Percentiles rank a stretch among this genome's conserved stretches.
Conservation (phyloP, 2,113 vertebrate species). For the Notechis scutatus region DNA sequence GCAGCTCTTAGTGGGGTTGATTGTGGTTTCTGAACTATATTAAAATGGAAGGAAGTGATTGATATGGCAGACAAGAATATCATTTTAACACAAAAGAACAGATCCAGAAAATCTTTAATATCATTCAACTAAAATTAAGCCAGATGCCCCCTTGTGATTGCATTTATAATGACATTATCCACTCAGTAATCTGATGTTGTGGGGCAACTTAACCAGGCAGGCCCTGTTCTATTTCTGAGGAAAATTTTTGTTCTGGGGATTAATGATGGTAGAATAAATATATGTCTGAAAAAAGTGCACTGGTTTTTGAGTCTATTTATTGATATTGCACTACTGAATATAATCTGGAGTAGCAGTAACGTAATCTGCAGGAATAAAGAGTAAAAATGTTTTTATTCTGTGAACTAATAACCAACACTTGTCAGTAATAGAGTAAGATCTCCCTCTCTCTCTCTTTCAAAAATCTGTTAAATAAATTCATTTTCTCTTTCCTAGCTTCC, state of each 20-base stretch:
- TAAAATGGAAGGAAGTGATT: not conserved
- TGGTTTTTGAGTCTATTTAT: not conserved
- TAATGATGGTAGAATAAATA: not conserved
- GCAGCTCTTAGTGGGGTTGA: not conserved
- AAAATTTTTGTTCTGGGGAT: not conserved
- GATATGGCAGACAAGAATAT: not conserved
- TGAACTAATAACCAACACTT: not conserved
- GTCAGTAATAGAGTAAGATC: not conserved
- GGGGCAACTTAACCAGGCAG: not conserved
- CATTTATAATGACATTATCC: not conserved
- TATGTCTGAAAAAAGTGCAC: not conserved
- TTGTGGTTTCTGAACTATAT: not conserved
- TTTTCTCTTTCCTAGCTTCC: slow-evolving; percentile 50
- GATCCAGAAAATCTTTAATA: not conserved
- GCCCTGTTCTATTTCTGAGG: not conserved
- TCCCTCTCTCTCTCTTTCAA: not conserved
- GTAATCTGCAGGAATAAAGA: not conserved
- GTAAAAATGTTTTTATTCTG: not conserved
- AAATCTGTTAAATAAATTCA: slow-evolving; percentile 46
- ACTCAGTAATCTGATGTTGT: not conserved
- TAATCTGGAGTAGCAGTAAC: not conserved
- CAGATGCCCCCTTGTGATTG: not conserved
- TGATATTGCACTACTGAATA: not conserved
- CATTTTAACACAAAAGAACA: not conserved
- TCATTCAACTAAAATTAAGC: not conserved